Percentiles rank a stretch among this genome's conserved stretches.
phyloP scores from a whole-genome alignment of 2,888 invertebrate species.

The Mesorhabditis spiculigera region DNA sequence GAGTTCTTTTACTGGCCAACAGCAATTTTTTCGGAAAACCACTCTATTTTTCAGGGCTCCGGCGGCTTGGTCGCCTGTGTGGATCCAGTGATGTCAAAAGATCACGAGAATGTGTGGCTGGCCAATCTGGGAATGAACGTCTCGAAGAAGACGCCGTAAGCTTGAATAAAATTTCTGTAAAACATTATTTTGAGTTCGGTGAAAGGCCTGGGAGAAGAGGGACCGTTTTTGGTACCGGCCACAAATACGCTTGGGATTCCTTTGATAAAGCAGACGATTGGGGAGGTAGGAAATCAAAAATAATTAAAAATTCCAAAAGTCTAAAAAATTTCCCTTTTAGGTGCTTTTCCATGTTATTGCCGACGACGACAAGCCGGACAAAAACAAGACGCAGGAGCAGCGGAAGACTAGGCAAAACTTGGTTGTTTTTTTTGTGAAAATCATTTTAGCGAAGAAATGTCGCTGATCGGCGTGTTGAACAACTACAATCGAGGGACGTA shows the following conservation, averaged over 20 bases:
- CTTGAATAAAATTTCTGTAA: not conserved
- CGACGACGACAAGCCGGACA: constrained; percentile 50
- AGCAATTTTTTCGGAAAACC: too few relatives aligned
- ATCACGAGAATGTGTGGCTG: constrained; percentile 57
- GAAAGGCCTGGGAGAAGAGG: not conserved
- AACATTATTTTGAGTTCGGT: not conserved
- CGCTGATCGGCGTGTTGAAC: constrained; percentile 55
- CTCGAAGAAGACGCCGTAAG: constrained; percentile 34
- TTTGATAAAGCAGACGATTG: constrained; percentile 52
- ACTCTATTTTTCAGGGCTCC: constrained; percentile 18
- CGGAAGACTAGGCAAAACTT: constrained; percentile 25
- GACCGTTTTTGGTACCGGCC: constrained; percentile 39
- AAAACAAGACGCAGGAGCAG: constrained; percentile 29
- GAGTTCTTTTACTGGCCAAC: too few relatives aligned
- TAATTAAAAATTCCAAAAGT: not conserved
- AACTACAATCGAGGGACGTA: constrained; percentile 56
- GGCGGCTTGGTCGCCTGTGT: constrained; percentile 58
- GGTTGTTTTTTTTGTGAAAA: not conserved
- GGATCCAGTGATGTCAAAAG: constrained; percentile 57
- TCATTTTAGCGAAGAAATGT: constrained; percentile 52
- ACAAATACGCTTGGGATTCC: constrained; percentile 57
- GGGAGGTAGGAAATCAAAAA: constrained; percentile 37
- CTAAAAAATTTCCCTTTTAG: constrained; percentile 7
- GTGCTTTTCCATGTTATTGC: constrained; percentile 56
- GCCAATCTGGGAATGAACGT: constrained; percentile 58